Evolutionary conservation across 2,113 vertebrate genomes (phyloP), one percentile per base, ranked within the genome.

Genomic region (Lethenteron camtschaticum): DNA sequence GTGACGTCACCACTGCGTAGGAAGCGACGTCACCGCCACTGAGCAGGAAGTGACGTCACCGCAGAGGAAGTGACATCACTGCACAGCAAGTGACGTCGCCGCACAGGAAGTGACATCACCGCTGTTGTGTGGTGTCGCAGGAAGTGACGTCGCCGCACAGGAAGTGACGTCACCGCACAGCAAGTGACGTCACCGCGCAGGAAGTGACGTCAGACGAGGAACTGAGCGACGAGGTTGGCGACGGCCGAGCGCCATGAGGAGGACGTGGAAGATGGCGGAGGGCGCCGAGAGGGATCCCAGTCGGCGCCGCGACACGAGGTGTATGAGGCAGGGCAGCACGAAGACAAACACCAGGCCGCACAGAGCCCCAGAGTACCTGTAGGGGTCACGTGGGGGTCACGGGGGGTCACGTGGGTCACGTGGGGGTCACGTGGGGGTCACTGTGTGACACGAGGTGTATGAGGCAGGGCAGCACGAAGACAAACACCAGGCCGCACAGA

Each of bases 311-410:
- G 83, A 82, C 73, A 88, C 86, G 76, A 96, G 77, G 72, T 92
- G 89, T 77, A 89, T 79, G 69, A 95, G 77, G 9, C 86, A 81
- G 0, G 91, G 94, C 70, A 89, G 87, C 20, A 97, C 71, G n/a
- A 96, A 97, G 11, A 97, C 89, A 71, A 94, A 83, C 56, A 88
- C 87, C 78, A 97, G 78, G 57, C 94, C 90, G 4, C 91, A 96
- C 0, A 81, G 85, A 56, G 90, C 90, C 78, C 94, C 94, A 1
- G 90, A 96, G 68, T 87, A 97, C 77, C 89, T 96, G 79, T 14
- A 75, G 60, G 20, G 60, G 18, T n/a, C n/a, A n/a, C n/a, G n/a
- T n/a, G n/a, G n/a, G n/a, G n/a, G n/a, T n/a, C n/a, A n/a, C n/a
- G n/a, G n/a, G n/a, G n/a, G n/a, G n/a, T n/a, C n/a, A n/a, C n/a